Evolutionary conservation across 2,888 invertebrate species (phyloP).

Genomic region (Harpalus rubripes): DNA sequence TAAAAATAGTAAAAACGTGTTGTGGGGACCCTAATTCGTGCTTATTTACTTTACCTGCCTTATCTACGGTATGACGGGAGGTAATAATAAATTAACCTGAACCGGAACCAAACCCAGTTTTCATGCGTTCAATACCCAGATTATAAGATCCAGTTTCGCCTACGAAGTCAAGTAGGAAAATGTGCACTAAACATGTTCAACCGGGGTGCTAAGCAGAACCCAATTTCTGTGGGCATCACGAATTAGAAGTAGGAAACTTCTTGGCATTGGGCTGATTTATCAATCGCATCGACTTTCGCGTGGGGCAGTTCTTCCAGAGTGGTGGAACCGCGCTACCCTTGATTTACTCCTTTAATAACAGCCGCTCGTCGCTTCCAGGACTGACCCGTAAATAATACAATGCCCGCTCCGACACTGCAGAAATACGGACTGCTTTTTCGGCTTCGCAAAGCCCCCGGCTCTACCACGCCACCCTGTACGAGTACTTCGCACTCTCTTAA

Average conservation of each 20-base stretch:
- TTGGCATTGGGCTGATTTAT: constrained; percentile 47
- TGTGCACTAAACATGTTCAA: no score
- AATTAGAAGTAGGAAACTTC: neutral
- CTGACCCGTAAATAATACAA: constrained; percentile 71
- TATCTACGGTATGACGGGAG: no score
- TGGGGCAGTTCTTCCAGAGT: neutral
- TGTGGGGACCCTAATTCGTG: no score
- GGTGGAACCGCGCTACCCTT: constrained; percentile 61
- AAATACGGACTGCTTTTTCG: constrained; percentile 50
- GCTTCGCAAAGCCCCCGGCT: constrained; percentile 4
- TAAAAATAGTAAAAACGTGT: no score
- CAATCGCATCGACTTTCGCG: constrained; percentile 41
- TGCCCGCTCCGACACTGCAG: constrained; percentile 57
- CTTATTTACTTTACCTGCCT: no score
- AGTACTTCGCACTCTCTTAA: constrained; percentile 61
- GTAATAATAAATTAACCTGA: no score
- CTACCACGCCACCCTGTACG: neutral
- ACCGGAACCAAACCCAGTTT: no score
- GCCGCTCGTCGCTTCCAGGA: constrained; percentile 69
- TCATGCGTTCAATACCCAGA: no score
- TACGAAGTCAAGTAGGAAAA: no score
- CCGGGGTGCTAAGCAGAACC: no score
- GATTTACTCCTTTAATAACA: constrained; percentile 73
- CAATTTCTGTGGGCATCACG: no score
- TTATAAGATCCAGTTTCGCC: no score